Conservation (phyloP, 2,797 vertebrate genomes). For the Coregonus ussuriensis region DNA sequence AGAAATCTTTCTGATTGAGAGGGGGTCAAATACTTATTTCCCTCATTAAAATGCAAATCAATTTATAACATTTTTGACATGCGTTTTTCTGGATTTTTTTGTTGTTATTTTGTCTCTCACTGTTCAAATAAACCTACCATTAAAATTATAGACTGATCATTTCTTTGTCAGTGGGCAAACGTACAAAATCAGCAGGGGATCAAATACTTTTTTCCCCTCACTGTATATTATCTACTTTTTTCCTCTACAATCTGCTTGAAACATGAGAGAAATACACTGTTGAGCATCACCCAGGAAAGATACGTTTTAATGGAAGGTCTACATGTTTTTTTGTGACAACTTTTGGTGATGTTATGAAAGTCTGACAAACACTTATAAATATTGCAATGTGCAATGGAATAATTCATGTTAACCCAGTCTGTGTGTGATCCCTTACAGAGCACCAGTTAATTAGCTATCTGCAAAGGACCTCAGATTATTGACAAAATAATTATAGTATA, state of each 20-base stretch:
- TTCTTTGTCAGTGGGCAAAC: too few relatives aligned
- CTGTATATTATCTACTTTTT: neutral
- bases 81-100: too few relatives aligned
- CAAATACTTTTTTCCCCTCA: too few relatives aligned
- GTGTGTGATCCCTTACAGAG: conserved; percentile 1
- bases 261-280: conserved; percentile 3
- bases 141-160: too few relatives aligned
- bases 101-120: too few relatives aligned
- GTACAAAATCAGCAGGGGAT: too few relatives aligned
- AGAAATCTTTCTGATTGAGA: too few relatives aligned
- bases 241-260: neutral
- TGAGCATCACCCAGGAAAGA: neutral
- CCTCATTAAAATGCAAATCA: too few relatives aligned
- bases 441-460: neutral
- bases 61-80: too few relatives aligned
- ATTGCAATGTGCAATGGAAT: conserved; percentile 22
- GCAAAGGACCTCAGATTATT: neutral
- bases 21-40: too few relatives aligned
- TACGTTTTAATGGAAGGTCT: neutral
- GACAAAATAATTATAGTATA: neutral
- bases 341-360: conserved; percentile 1
- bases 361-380: conserved; percentile 26
- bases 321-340: conserved; percentile 5
- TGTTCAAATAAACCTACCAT: too few relatives aligned
- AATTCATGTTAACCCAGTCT: conserved; percentile 8